Evolutionary conservation across 2,113 vertebrate species (phyloP), one percentile per base, ranked within the genome.

Genomic region (Toxostoma redivivum): DNA sequence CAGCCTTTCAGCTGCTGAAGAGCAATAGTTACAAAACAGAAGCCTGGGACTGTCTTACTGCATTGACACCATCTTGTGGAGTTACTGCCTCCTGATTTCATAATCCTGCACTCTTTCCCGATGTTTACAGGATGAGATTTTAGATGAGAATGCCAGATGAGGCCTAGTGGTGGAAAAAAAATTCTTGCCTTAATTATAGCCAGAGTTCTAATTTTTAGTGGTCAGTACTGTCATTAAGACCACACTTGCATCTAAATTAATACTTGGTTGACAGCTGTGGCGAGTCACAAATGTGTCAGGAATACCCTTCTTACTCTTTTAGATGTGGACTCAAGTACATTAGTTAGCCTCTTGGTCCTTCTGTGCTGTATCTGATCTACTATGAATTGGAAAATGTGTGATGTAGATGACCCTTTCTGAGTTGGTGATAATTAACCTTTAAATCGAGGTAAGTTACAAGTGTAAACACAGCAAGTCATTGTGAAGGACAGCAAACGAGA

Each of bases 11-110:
- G 8, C 5, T 70, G 11, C 21, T 64, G 15, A 35, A 79, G 48
- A n/a, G 10, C 12, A 47, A 4, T 19, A 25, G 15, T 20, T 85
- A 23, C 10, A 30, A 67, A 83, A 42, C 48, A 76, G 56, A 65
- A 9, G 11, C 12, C 33, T 37, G 9, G 6, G 3, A 22, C 33
- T 77, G 12, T 61, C 10, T 80, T 81, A 15, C 3, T 35, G 48
- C 21, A 47, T 12, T 8, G 7, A 47, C n/a, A 56, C 8, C 0
- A 0, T 50, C 57, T 76, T 3, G 2, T 20, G 11, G 24, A 86
- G 17, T 53, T 65, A 25, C 10, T 72, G 48, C 31, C 65, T 44
- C 56, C 15, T 86, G 37, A 64, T 89, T 89, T 76, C 57, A 38
- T 87, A 37, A 22, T 77, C 22, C 50, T 85, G 31, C 2, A 12